A percentile compares a stretch with the other conserved stretches of the same genome.
Conservation (phyloP, 2,113 vertebrate species). For the Stercorarius parasiticus region DNA sequence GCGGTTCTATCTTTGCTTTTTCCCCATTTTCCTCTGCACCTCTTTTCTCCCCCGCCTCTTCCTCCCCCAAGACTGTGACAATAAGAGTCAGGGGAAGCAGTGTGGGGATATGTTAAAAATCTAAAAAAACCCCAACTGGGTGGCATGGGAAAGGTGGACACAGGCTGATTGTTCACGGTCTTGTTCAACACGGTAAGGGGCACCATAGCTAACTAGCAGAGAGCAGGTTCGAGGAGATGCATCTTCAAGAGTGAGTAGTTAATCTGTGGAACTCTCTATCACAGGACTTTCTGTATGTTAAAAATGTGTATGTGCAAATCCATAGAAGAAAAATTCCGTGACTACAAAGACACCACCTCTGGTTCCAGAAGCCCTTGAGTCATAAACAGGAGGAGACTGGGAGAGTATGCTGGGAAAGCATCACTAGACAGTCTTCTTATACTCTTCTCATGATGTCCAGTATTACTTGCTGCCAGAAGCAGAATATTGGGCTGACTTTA, state of each 20-base stretch:
- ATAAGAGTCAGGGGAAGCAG: neutral
- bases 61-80: neutral
- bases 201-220: neutral
- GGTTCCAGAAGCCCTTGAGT: neutral
- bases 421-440: neutral
- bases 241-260: neutral
- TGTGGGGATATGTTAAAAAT: neutral
- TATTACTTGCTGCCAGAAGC: neutral
- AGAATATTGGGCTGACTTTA: neutral
- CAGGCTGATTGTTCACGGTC: neutral
- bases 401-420: neutral
- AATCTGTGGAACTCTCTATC: neutral
- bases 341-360: neutral
- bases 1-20: neutral
- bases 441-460: neutral
- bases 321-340: neutral
- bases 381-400: neutral
- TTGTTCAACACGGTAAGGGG: neutral
- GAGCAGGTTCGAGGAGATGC: neutral
- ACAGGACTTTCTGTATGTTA: neutral
- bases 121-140: rapidly evolving
- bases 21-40: neutral
- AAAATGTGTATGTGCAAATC: neutral
- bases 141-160: neutral
- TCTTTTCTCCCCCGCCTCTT: neutral